Conservation (phyloP, 2,113 vertebrate genomes). For the Tragelaphus scriptus region DNA sequence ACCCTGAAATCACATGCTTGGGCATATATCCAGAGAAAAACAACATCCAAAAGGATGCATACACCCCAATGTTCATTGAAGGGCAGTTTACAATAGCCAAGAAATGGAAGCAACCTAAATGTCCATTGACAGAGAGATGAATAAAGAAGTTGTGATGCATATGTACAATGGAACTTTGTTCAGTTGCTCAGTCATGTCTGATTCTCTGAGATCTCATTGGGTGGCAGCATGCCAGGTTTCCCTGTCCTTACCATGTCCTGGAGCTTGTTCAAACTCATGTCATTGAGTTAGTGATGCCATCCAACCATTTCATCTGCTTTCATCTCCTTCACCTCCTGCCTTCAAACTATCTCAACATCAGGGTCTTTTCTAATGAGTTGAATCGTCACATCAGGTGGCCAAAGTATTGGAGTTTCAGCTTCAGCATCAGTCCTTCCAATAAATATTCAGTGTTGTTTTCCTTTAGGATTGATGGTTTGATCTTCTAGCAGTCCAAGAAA, state of each 20-base stretch:
- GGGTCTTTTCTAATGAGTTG: background rate
- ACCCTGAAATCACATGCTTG: background rate
- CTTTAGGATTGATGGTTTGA: background rate
- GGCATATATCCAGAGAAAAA: background rate
- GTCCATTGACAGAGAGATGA: background rate
- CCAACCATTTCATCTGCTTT: background rate
- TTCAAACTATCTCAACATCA: background rate
- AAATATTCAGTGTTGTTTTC: background rate
- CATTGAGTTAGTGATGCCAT: background rate
- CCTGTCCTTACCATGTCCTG: background rate
- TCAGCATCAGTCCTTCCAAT: background rate
- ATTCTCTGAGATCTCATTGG: background rate
- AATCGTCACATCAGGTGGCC: background rate
- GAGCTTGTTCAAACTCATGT: background rate
- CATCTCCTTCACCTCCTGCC: background rate
- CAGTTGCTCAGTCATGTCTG: background rate
- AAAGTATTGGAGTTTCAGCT: background rate
- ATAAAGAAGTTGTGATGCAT: background rate
- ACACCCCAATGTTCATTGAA: background rate
- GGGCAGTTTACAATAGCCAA: background rate
- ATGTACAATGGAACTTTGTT: background rate
- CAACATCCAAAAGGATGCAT: background rate
- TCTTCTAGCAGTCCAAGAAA: background rate
- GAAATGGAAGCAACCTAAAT: background rate
- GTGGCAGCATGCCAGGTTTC: background rate